Percentiles rank a stretch among this genome's conserved stretches.
These are phyloP conservation scores for Meganola albula DNA, from an alignment of 2,888 invertebrate genomes.

Conservation along the genomic window DNA sequence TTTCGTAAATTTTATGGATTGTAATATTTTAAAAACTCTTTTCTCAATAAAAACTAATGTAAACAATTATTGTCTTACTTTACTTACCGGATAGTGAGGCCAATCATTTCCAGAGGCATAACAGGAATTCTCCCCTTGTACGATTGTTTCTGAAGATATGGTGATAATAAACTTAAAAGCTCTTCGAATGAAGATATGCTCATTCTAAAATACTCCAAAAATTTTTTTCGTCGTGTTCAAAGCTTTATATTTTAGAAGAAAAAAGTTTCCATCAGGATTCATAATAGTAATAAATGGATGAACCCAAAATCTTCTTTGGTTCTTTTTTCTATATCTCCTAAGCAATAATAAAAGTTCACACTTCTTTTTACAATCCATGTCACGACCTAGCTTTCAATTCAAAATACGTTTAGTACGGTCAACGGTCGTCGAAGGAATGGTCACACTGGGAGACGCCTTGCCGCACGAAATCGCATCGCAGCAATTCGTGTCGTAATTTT, in stretches of 20 bases:
- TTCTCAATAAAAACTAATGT: not conserved
- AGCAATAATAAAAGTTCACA: conserved; percentile 27
- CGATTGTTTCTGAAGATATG: conserved; percentile 27
- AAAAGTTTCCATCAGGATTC: conserved; percentile 21
- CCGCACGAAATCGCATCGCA: conserved; percentile 24
- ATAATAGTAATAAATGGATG: conserved; percentile 29
- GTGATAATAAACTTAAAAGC: conserved; percentile 25
- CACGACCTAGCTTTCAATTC: conserved; percentile 18
- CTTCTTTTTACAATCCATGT: conserved; percentile 26
- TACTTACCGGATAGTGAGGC: not conserved
- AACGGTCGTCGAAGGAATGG: conserved; percentile 22
- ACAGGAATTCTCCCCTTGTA: conserved; percentile 26
- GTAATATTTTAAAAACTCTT: not conserved
- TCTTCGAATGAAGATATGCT: conserved; percentile 12
- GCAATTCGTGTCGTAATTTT: conserved; percentile 21
- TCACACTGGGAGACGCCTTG: conserved; percentile 13
- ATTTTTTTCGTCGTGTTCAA: conserved; percentile 14
- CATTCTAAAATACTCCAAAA: conserved; percentile 25
- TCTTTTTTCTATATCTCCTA: conserved; percentile 23
- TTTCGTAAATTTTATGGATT: conserved; percentile 16
- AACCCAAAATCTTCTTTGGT: conserved; percentile 28
- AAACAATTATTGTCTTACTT: not conserved
- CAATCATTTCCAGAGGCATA: not conserved
- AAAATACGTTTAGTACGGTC: conserved; percentile 26
- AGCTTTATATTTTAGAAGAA: conserved; percentile 18